These are phyloP conservation scores for Drosophila sturtevanti DNA, from an alignment of 1,140 invertebrate species.

Conservation along the genomic window DNA sequence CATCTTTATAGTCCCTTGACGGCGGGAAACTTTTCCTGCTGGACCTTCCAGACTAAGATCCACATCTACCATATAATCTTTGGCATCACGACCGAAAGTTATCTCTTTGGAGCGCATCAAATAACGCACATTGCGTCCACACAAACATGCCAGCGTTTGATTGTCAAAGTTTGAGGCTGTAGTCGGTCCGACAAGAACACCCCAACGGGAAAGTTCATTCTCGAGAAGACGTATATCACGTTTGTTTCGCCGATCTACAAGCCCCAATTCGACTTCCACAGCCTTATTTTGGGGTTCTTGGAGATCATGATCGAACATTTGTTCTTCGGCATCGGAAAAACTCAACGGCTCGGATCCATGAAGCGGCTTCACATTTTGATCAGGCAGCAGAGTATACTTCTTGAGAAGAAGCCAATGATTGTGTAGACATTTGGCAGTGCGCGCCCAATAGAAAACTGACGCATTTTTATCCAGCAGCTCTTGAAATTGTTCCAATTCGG, in stretches of 20 bases:
- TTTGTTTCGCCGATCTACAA: conserved; percentile 86
- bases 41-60: conserved; percentile 96
- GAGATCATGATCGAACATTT: conserved; percentile 92
- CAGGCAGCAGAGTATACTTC: conserved; percentile 95
- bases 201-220: conserved; percentile 94
- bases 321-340: conserved; percentile 97
- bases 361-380: conserved; percentile 89
- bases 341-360: conserved; percentile 86
- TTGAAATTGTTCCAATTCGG: conserved; percentile 91
- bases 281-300: conserved; percentile 91
- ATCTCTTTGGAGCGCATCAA: conserved; percentile 98
- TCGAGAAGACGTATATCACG: conserved; percentile 94
- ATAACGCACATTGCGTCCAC: conserved; percentile 95
- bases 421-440: conserved; percentile 93
- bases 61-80: conserved; percentile 96
- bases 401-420: conserved; percentile 97
- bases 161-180: conserved; percentile 93
- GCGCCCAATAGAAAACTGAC: conserved; percentile 92
- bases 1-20: conserved; percentile 94
- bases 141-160: conserved; percentile 95
- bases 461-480: conserved; percentile 93
- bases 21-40: conserved; percentile 91
- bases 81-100: conserved; percentile 94
- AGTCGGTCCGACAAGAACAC: conserved; percentile 94
- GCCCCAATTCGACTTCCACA: conserved; percentile 86